Base-by-base conservation (phyloP, 2,888 invertebrate genomes). In the Hyposoter didymator region DNA sequence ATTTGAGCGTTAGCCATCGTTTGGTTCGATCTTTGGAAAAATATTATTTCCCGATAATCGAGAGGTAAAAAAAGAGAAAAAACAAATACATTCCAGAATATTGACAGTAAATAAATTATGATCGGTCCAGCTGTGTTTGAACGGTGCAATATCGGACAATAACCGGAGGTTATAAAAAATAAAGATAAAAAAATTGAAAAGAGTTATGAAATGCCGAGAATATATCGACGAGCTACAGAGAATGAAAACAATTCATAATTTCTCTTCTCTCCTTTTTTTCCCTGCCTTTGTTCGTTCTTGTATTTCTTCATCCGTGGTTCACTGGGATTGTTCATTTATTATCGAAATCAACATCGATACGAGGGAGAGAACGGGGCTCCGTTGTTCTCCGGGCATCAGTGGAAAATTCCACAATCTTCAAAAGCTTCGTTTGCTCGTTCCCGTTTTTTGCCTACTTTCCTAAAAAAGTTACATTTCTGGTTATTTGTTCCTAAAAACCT, bases 301-400 rank as follows among this genome's bases (percentile, higher is more conserved):
- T 70, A 47, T 72, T 62, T 35, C 12, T 49, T 52, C 72, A 32
- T 39, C 70, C 28, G 49, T 12, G 19, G 55, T 22, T 62, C 49
- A 55, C 19, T 32, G 19, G 32, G 62, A 82, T 87, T 89, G 89
- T 90, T 90, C 89, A 87, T 88, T 91, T 89, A 88, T 88, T 87
- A 88, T 88, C 89, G 89, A 90, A 90, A 90, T 90, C 89, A 90
- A 90, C 89, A 90, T 90, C 79, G 84, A 82, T 76, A 84, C 49
- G 64, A 66, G 70, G 55, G 74, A 39, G 47, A 76, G 72, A 45
- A 76, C 78, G 59, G 49, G 17, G n/a, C 4, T 28, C 14, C 5
- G 10, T 55, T 67, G 84, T 75, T 75, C 62, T 28, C 39, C 17
- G 45, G 69, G 74, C 66, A 62, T 52, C n/a, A 4, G 7, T 19